Percentiles rank a stretch among this genome's conserved stretches.
Evolutionary conservation across 2,113 vertebrate species (phyloP).

Genomic region (Macaca fascicularis): DNA sequence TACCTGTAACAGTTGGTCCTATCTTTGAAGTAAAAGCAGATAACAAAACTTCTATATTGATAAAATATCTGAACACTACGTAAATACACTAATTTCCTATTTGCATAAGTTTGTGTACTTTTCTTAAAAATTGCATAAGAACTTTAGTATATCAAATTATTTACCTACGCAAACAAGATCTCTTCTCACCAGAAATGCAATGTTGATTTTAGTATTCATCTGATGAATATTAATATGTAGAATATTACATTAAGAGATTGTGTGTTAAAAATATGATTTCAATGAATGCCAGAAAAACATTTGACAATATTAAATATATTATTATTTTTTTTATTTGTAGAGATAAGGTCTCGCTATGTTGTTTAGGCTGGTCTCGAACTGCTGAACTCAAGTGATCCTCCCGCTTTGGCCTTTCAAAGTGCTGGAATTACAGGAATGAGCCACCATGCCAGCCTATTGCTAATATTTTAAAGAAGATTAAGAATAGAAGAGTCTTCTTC

Average conservation of each 20-base stretch:
- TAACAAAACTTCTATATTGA: background rate
- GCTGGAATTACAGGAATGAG: too few relatives aligned
- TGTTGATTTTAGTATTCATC: background rate
- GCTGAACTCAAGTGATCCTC: too few relatives aligned
- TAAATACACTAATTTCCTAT: background rate
- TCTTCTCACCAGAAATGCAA: background rate
- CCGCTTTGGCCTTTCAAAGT: too few relatives aligned
- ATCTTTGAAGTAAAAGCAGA: background rate
- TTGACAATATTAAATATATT: background rate
- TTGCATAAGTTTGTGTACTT: background rate
- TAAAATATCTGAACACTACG: background rate
- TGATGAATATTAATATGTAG: background rate
- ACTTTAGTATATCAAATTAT: background rate
- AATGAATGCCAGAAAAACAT: background rate
- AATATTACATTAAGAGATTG: background rate
- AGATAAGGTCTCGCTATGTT: too few relatives aligned
- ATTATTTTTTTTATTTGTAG: background rate
- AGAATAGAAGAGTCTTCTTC: background rate
- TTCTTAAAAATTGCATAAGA: background rate
- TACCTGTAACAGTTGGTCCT: background rate
- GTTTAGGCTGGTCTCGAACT: too few relatives aligned
- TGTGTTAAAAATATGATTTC: background rate
- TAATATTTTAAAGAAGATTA: background rate
- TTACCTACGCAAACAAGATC: background rate
- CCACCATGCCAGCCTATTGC: too few relatives aligned